Base-by-base conservation (phyloP, 1,140 invertebrate species). In the Cydia fagiglandana region DNA sequence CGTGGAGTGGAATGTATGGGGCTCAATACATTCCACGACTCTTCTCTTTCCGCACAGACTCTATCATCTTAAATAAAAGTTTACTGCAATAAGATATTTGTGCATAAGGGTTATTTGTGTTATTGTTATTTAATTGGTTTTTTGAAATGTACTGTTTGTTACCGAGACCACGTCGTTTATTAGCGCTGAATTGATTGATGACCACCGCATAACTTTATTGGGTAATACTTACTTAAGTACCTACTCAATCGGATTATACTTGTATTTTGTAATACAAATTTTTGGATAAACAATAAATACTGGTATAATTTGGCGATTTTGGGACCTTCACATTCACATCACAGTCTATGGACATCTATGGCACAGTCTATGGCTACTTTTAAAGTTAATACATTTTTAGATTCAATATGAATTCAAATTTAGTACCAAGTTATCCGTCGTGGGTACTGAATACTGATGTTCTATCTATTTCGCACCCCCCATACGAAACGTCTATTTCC, bases 401-500 rank as follows among this genome's bases (percentile, higher is more conserved):
- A 45, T 12, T 47, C 15, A 4, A 4, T 47, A 2, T 13, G 12
- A 3, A 47, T 47, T 47, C 13, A 47, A 15, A 47, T 15, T 47
- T 47, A 15, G 45, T 41, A 13, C 12, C 4, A 53, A 53, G 7
- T 7, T n/a, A n/a, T 53, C 12, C 50, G 0, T 53, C 50, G n/a
- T 53, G n/a, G 6, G 50, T n/a, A 53, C 15, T 53, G 38, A 41
- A 34, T 34, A 34, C 13, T n/a, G 10, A 47, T 53, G 41, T 15
- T 47, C 45, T 53, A n/a, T 20, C 17, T 24, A 61, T 61, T 70
- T 70, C n/a, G 13, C 34, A 24, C 34, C 34, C 64, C 64, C 66
- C 13, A 70, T 30, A 41, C 2, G 75, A 56, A 70, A 77, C 64
- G 64, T 68, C 38, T 77, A 73, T 75, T 74, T 73, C 66, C 20